Conservation (phyloP, 2,888 invertebrate species). For the Glyphotaelius pellucidus region DNA sequence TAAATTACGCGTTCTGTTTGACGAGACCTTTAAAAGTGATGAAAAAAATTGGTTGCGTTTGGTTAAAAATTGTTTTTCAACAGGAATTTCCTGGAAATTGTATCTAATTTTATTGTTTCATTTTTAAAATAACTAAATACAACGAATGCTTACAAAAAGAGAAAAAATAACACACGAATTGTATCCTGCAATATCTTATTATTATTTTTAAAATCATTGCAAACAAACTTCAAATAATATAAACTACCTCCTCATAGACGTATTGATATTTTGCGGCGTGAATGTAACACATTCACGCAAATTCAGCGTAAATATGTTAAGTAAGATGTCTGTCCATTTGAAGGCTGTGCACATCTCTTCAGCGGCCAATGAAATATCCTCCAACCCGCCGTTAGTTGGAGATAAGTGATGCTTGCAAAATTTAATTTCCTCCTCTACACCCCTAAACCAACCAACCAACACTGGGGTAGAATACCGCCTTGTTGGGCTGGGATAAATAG, state of each 20-base stretch:
- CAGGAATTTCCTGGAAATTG: no score
- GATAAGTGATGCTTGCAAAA: constrained; percentile 63
- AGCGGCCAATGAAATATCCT: constrained; percentile 49
- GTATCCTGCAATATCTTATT: no score
- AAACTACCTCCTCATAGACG: not conserved
- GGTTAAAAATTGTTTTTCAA: no score
- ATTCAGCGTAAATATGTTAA: constrained; percentile 11
- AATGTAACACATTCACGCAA: not conserved
- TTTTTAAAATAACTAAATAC: no score
- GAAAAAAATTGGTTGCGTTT: no score
- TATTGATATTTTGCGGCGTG: not conserved
- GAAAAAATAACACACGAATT: no score
- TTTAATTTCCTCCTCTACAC: constrained; percentile 59
- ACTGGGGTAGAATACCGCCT: not conserved
- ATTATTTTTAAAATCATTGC: no score
- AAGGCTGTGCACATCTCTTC: constrained; percentile 38
- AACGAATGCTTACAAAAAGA: no score
- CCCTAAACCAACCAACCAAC: constrained; percentile 31
- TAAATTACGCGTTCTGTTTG: no score
- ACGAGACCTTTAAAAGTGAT: no score
- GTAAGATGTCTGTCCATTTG: constrained; percentile 49
- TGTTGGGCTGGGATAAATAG: not conserved
- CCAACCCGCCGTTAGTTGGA: constrained; percentile 44
- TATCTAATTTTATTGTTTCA: no score
- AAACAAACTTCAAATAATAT: no score